These are phyloP conservation scores for Syrista parreyssii DNA, from an alignment of 2,888 invertebrate genomes.

Conservation along the genomic window DNA sequence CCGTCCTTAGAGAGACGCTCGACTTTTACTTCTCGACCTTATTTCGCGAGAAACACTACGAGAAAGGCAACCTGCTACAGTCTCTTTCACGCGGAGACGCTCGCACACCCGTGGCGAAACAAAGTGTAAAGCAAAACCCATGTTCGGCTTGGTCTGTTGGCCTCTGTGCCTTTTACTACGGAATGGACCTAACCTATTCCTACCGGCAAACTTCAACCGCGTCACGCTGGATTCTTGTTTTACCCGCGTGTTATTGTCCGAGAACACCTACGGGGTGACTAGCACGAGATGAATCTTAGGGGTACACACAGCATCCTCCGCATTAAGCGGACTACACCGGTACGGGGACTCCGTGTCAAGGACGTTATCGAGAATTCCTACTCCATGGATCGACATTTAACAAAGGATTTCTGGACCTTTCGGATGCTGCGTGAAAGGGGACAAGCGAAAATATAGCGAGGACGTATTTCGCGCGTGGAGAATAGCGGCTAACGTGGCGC, in stretches of 20 bases:
- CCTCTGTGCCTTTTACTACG: not conserved
- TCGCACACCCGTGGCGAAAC: constrained; percentile 12
- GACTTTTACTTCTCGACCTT: constrained; percentile 10
- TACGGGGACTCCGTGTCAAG: not conserved
- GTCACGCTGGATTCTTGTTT: not conserved
- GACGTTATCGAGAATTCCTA: not conserved
- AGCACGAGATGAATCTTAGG: not conserved
- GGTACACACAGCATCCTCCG: not conserved
- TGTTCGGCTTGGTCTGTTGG: constrained; percentile 21
- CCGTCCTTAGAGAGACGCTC: not conserved
- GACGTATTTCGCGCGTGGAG: not conserved
- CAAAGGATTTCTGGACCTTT: not conserved
- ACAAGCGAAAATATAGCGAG: not conserved
- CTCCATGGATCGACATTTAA: not conserved
- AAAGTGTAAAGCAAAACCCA: constrained; percentile 33
- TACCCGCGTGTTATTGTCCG: not conserved
- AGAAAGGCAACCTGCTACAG: not conserved
- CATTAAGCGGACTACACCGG: not conserved
- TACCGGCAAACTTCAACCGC: not conserved
- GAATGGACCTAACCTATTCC: not conserved
- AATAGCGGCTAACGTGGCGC: not conserved
- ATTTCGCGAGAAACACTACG: constrained; percentile 1
- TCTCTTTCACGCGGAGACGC: not conserved
- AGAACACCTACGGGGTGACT: not conserved
- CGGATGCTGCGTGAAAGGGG: not conserved